phyloP scores from a whole-genome alignment of 2,113 vertebrate genomes.

The Gallinago jamesoni region DNA sequence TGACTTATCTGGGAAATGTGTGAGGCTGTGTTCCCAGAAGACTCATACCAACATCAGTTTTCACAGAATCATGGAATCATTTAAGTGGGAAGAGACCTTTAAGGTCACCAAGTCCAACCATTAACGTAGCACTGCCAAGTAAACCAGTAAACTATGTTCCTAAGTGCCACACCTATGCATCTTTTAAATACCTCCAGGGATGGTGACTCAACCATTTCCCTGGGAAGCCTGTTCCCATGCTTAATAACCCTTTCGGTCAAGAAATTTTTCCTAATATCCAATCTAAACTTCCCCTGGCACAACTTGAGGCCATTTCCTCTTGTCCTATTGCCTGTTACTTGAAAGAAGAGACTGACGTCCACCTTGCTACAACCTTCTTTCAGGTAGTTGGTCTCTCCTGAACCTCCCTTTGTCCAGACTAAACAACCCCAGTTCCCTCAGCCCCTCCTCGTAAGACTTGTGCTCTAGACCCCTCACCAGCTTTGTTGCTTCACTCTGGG shows the following conservation, averaged over 20 bases:
- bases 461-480: neutral
- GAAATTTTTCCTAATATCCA: neutral
- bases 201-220: neutral
- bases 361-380: neutral
- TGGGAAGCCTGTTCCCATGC: neutral
- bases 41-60: neutral
- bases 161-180: fast-evolving
- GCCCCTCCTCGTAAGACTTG: fast-evolving
- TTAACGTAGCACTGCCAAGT: neutral
- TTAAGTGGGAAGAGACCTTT: neutral
- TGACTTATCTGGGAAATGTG: neutral
- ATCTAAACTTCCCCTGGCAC: neutral
- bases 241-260: neutral
- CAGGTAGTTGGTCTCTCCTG: fast-evolving
- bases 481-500: fast-evolving
- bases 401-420: neutral
- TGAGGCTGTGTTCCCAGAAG: neutral
- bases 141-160: neutral
- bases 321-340: fast-evolving
- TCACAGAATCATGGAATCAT: neutral
- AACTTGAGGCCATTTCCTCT: neutral
- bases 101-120: neutral
- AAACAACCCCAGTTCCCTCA: neutral
- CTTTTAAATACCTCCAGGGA: neutral
- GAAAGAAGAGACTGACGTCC: fast-evolving